A percentile compares a stretch with the other conserved stretches of the same genome.
phyloP scores from a whole-genome alignment of 2,113 vertebrate species.

The Hucho hucho region DNA sequence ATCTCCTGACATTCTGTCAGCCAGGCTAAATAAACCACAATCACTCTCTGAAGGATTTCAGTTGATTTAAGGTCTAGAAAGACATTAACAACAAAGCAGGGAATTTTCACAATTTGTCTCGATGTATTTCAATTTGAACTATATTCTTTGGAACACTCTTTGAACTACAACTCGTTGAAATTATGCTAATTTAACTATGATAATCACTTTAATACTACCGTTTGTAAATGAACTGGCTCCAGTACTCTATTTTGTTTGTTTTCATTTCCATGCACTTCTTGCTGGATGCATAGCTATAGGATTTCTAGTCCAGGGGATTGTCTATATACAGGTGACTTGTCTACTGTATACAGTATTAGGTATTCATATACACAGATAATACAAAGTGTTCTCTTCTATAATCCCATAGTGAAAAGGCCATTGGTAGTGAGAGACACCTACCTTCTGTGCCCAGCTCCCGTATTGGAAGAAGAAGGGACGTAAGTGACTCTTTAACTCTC shows the following conservation, averaged over 20 bases:
- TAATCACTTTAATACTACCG: too few species aligned
- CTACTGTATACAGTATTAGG: neutral
- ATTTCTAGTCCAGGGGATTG: too few species aligned
- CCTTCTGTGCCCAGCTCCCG: conserved; percentile 92
- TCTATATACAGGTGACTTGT: too few species aligned
- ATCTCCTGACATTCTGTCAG: conserved; percentile 52
- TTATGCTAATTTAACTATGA: neutral
- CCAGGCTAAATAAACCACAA: conserved; percentile 67
- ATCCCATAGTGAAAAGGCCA: conserved; percentile 88
- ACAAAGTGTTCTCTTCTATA: conserved; percentile 7
- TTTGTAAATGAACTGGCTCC: too few species aligned
- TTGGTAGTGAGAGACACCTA: conserved; percentile 91
- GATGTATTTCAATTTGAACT: neutral
- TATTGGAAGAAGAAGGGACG: conserved; percentile 88
- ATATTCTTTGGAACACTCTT: too few species aligned
- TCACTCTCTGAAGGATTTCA: conserved; percentile 27
- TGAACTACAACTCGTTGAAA: neutral
- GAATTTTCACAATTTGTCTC: neutral
- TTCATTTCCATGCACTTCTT: neutral
- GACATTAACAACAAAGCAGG: conserved; percentile 39
- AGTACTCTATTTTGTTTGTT: neutral
- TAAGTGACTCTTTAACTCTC: conserved; percentile 68
- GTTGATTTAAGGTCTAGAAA: conserved; percentile 58
- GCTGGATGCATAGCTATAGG: too few species aligned
- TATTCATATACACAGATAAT: neutral